phyloP scores from a whole-genome alignment of 1,140 invertebrate genomes.

The Brachionus manjavacas region DNA sequence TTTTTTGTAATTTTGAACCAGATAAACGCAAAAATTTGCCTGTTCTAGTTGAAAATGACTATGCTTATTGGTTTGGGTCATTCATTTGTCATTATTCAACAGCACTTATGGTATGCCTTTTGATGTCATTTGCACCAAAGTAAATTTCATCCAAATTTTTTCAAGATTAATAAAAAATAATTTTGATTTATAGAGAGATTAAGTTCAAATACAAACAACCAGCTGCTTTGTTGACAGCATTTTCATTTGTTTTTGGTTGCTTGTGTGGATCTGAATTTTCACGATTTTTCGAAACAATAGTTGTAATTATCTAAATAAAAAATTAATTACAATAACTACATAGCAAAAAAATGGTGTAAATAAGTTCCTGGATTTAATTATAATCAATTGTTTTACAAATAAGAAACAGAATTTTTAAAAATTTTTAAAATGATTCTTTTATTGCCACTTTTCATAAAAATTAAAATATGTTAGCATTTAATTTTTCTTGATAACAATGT shows the following conservation, averaged over 20 bases:
- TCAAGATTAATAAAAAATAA: not conserved
- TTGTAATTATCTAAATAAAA: not conserved
- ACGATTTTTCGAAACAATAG: not conserved
- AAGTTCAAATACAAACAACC: constrained; percentile 16
- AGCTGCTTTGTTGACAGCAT: constrained; percentile 17
- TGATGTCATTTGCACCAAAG: constrained; percentile 33
- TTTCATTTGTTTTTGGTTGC: not conserved
- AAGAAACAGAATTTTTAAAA: too few relatives aligned
- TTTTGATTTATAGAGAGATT: not conserved
- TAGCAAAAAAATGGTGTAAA: not conserved
- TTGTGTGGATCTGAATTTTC: constrained; percentile 23
- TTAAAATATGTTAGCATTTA: not conserved
- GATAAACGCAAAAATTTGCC: constrained; percentile 34
- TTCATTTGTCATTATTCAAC: not conserved
- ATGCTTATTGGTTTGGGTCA: not conserved
- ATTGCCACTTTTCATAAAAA: too few relatives aligned
- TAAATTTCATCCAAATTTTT: not conserved
- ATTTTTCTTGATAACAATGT: not conserved
- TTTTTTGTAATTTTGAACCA: constrained; percentile 11
- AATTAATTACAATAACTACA: not conserved
- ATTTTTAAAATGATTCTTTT: too few relatives aligned
- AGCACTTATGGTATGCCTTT: not conserved
- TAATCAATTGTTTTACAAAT: too few relatives aligned
- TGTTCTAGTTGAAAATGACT: constrained; percentile 1
- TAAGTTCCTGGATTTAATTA: not conserved